Evolutionary conservation across 2,797 vertebrate genomes (phyloP).

Genomic region (Sebastes kiyomatsui): DNA sequence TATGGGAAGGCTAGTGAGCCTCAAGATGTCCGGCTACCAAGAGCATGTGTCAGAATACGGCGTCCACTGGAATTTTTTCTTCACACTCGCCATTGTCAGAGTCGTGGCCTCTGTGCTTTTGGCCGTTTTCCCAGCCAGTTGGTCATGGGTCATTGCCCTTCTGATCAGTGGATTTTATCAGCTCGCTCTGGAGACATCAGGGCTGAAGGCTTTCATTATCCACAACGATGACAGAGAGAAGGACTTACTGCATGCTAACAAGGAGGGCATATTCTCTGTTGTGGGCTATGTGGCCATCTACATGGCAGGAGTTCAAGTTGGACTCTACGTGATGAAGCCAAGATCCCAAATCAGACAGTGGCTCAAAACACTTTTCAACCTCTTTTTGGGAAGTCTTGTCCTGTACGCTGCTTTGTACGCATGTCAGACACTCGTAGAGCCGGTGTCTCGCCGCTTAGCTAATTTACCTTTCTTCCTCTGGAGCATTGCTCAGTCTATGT

Average conservation of each 20-base stretch:
- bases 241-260: conserved; percentile 91
- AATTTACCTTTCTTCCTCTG: conserved; percentile 93
- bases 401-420: conserved; percentile 76
- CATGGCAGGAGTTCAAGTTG: conserved; percentile 91
- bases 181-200: conserved; percentile 82
- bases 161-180: conserved; percentile 85
- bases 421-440: conserved; percentile 81
- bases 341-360: conserved; percentile 84
- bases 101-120: conserved; percentile 87
- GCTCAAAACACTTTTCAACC: conserved; percentile 70
- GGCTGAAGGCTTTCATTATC: conserved; percentile 87
- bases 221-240: conserved; percentile 82
- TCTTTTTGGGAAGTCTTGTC: conserved; percentile 68
- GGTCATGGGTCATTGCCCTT: conserved; percentile 84
- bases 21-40: conserved; percentile 90
- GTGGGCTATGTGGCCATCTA: conserved; percentile 90
- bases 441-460: conserved; percentile 90
- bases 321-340: conserved; percentile 83
- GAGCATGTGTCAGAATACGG: conserved; percentile 96
- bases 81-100: conserved; percentile 90
- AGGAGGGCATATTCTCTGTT: conserved; percentile 92
- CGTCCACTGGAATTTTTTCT: conserved; percentile 98
- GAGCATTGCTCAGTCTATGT: conserved; percentile 87
- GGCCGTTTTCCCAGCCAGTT: conserved; percentile 77
- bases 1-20: conserved; percentile 82